Evolutionary conservation across 1,140 invertebrate genomes (phyloP).

Genomic region (Rhyzopertha dominica): DNA sequence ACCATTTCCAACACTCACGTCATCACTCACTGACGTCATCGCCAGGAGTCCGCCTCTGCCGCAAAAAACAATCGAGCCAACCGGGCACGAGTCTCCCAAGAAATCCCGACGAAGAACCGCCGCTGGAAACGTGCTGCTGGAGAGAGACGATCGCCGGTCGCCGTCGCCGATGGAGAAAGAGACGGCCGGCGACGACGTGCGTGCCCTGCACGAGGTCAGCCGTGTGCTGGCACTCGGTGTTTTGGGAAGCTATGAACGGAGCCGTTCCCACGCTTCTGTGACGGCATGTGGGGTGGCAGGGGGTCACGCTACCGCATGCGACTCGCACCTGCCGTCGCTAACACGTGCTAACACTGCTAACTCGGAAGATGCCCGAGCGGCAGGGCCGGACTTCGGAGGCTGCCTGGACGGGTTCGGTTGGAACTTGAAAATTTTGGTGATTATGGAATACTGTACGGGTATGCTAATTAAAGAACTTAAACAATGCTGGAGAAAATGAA

Average conservation of each 20-base stretch:
- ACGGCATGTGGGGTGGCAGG: slow-evolving; percentile 28
- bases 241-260: slow-evolving; percentile 35
- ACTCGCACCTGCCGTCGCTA: slow-evolving; percentile 34
- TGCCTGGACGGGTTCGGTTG: no score
- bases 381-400: slow-evolving; percentile 15
- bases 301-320: slow-evolving; percentile 35
- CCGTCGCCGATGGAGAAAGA: slow-evolving; percentile 1
- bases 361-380: slow-evolving; percentile 6
- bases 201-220: slow-evolving; percentile 24
- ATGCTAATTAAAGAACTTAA: no score
- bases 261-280: slow-evolving; percentile 37
- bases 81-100: no score
- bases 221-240: slow-evolving; percentile 24
- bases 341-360: slow-evolving; percentile 33
- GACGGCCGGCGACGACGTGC: slow-evolving; percentile 48
- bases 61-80: no score
- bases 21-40: no score
- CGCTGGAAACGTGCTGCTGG: slow-evolving; percentile 32
- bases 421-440: no score
- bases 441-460: no score
- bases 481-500: no score
- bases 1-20: no score
- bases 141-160: slow-evolving; percentile 43
- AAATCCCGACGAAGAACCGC: slow-evolving; percentile 12
- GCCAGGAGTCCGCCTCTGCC: no score